Base-by-base conservation (phyloP, 2,113 vertebrate species). In the Mormyrus iriodes region DNA sequence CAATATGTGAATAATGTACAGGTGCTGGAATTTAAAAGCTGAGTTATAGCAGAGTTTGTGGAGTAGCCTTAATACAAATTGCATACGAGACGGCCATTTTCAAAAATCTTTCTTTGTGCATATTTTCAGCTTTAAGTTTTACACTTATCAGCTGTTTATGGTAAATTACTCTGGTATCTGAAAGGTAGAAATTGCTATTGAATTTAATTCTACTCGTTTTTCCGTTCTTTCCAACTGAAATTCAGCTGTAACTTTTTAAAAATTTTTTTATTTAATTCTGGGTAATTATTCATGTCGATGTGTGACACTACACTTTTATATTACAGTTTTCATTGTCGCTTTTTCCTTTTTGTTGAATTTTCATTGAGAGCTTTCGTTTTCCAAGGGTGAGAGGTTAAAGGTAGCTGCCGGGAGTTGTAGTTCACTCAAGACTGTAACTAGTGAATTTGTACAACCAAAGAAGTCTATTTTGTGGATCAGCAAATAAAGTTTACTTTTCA, bases 401-500 rank as follows among this genome's bases (percentile, higher is more conserved):
- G 94, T 93, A 90, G 90, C 91, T 87, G 93, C 92, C 13, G 17
- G 93, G 93, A 92, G 93, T 93, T 95, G 95, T 95, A 95, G 95
- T 92, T 96, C 95, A 97, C 93, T 94, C 93, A 94, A 97, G 97
- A 97, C 98, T 99, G 98, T 98, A 99, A 99, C 97, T 99, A 98
- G 98, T 98, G 97, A 98, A 98, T 99, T 99, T 99, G 97, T 99
- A 99, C 97, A 99, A 99, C 98, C 98, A 99, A 99, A 99, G 98
- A 99, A 97, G 97, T 99, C 97, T 99, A 99, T 99, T 99, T 99
- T 99, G 97, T 98, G 97, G 97, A 97, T 99, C 96, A 97, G 97
- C 96, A 97, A 94, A 97, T 95, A 99, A 99, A 99, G 94, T 97
- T 97, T 97, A 97, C 97, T 98, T 98, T 98, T 94, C 98, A 97